Evolutionary conservation across 2,888 invertebrate species (phyloP).

Genomic region (Eupithecia inturbata): DNA sequence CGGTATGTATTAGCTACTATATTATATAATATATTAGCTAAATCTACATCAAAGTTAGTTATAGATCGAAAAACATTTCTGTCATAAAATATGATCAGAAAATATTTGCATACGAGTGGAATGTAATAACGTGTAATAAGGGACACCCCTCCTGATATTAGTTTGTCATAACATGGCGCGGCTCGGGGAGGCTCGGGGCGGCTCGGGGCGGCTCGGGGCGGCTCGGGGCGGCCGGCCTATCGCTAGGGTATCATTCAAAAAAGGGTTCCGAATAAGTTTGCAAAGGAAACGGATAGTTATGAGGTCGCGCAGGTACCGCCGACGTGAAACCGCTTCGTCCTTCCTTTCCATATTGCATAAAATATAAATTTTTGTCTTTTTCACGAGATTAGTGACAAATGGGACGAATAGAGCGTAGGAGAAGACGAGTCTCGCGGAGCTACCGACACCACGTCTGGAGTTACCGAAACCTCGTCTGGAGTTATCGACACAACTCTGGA

Average conservation of each 20-base stretch:
- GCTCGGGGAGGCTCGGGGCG: background rate
- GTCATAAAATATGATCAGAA: conserved; percentile 19
- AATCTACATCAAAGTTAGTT: background rate
- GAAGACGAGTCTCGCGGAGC: background rate
- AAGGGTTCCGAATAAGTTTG: conserved; percentile 39
- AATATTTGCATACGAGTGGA: conserved; percentile 30
- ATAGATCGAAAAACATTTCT: conserved; percentile 2
- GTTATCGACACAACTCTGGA: background rate
- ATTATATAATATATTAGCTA: background rate
- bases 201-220: background rate
- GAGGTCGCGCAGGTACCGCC: conserved; percentile 34
- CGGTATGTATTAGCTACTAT: too few species aligned
- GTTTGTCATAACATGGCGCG: conserved; percentile 44
- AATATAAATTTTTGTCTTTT: background rate
- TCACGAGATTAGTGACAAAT: background rate
- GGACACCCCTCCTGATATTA: conserved; percentile 44
- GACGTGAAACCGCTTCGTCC: conserved; percentile 35
- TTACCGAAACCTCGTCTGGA: too few species aligned
- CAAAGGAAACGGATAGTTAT: conserved; percentile 37
- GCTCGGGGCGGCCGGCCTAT: background rate
- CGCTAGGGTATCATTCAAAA: conserved; percentile 39
- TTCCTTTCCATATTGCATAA: conserved; percentile 33
- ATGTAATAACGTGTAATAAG: conserved; percentile 43
- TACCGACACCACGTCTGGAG: background rate
- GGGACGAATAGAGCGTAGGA: background rate